Evolutionary conservation across 2,797 vertebrate species (phyloP), one percentile per base, ranked within the genome.

Genomic region (Leptodactylus fallax): DNA sequence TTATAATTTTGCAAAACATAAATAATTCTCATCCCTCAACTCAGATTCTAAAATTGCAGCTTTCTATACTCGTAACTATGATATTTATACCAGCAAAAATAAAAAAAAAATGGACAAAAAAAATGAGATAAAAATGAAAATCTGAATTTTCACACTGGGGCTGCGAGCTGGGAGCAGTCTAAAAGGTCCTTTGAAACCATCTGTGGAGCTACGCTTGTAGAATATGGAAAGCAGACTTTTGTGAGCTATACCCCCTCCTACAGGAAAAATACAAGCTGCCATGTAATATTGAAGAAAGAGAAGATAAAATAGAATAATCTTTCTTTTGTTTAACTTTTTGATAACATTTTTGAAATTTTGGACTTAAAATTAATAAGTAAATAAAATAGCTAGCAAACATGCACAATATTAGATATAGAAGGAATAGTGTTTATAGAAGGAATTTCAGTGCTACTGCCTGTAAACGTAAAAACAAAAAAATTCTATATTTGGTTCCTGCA

Each of bases 221-320:
- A 60, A 72, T n/a, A 61, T 19, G 76, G n/a, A 87, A 81, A 81
- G 60, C 82, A 88, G 82, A 88, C 76, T 85, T 85, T 65, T 53
- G 61, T 72, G 63, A 60, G 82, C 79, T 76, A 81, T 82, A 74
- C 81, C 81, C 87, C 72, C 61, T 71, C 81, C 74, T 87, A 69
- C 81, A 83, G 81, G 60, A 79, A 58, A 27, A n/a, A 83, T 61
- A 8, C 87, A 87, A 87, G 87, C 87, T 87, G 86, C 79, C 27
- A 65, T 78, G 51, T 21, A 69, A 60, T 71, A 69, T 23, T 58
- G 53, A 47, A 51, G 25, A 74, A 21, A 72, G 10, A 21, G 21
- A 49, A 8, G 9, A 65, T 23, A 65, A 65, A 61, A 53, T 53
- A 53, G 8, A 12, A 53, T 53, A 12, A 8, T 53, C 51, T 53